Evolutionary conservation across 2,797 vertebrate species (phyloP).

Genomic region (Mionectes olivaceus): DNA sequence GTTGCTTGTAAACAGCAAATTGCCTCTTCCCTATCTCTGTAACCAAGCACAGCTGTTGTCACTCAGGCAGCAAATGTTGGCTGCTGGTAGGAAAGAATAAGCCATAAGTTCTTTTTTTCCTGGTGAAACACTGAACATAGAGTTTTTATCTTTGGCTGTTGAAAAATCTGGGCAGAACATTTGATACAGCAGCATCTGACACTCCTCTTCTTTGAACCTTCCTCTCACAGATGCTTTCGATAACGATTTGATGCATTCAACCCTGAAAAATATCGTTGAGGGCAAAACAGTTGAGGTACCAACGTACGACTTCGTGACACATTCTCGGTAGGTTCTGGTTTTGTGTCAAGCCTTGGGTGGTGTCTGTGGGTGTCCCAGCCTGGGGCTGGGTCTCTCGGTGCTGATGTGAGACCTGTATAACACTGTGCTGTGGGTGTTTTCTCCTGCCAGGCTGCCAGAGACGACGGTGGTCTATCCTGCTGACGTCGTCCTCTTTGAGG

Average conservation of each 20-base stretch:
- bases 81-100: background rate
- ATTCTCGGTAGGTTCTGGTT: slow-evolving; percentile 86
- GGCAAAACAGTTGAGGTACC: slow-evolving; percentile 93
- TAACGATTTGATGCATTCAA: slow-evolving; percentile 92
- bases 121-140: background rate
- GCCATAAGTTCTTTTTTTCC: background rate
- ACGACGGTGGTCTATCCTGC: slow-evolving; percentile 91
- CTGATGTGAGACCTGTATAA: accelerated
- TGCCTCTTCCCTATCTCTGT: background rate
- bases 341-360: accelerated
- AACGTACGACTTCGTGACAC: slow-evolving; percentile 94
- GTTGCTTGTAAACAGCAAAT: background rate
- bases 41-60: background rate
- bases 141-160: background rate
- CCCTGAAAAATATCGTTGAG: slow-evolving; percentile 90
- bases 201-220: background rate
- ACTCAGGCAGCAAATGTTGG: background rate
- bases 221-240: slow-evolving; percentile 90
- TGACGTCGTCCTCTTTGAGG: slow-evolving; percentile 94
- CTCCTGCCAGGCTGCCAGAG: slow-evolving; percentile 84
- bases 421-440: background rate
- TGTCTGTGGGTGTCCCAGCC: background rate
- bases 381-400: accelerated
- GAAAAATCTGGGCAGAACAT: background rate
- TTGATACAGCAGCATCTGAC: background rate